Evolutionary conservation across 2,888 invertebrate genomes (phyloP).

Genomic region (Plutella xylostella): DNA sequence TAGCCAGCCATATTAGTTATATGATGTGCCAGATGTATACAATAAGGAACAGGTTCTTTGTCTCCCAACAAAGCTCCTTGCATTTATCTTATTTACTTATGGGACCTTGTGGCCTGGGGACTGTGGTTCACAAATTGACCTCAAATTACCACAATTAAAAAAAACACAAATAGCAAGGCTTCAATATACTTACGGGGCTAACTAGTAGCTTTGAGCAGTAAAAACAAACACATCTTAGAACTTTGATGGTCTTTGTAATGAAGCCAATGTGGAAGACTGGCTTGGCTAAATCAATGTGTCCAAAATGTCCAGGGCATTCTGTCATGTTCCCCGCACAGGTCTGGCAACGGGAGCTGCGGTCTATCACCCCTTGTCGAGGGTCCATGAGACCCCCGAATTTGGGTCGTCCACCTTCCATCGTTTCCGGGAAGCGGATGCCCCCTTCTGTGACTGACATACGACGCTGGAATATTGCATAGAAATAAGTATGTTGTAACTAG

Average conservation of each 20-base stretch:
- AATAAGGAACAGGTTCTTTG: too few relatives aligned
- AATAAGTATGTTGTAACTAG: too few relatives aligned
- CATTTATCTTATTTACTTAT: too few relatives aligned
- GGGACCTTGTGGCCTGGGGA: too few relatives aligned
- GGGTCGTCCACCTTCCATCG: constrained; percentile 98
- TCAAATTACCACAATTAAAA: too few relatives aligned
- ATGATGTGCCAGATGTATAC: too few relatives aligned
- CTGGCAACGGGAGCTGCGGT: constrained; percentile 92
- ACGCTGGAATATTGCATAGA: too few relatives aligned
- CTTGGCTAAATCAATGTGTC: constrained; percentile 97
- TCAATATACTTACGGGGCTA: constrained; percentile 88
- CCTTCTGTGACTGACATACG: constrained; percentile 99
- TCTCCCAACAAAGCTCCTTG: too few relatives aligned
- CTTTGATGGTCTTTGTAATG: constrained; percentile 96
- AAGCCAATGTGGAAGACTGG: constrained; percentile 99
- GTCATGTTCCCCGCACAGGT: constrained; percentile 98
- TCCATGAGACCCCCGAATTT: constrained; percentile 99
- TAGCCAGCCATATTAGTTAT: too few relatives aligned
- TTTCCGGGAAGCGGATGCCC: constrained; percentile 96
- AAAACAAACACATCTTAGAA: constrained; percentile 98
- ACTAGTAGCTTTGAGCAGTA: constrained; percentile 98
- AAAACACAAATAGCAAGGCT: too few relatives aligned
- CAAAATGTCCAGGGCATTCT: constrained; percentile 99
- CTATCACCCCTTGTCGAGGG: constrained; percentile 97
- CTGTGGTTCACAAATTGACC: too few relatives aligned